phyloP scores from a whole-genome alignment of 2,888 invertebrate genomes.

The Metopia argyrocephala region DNA sequence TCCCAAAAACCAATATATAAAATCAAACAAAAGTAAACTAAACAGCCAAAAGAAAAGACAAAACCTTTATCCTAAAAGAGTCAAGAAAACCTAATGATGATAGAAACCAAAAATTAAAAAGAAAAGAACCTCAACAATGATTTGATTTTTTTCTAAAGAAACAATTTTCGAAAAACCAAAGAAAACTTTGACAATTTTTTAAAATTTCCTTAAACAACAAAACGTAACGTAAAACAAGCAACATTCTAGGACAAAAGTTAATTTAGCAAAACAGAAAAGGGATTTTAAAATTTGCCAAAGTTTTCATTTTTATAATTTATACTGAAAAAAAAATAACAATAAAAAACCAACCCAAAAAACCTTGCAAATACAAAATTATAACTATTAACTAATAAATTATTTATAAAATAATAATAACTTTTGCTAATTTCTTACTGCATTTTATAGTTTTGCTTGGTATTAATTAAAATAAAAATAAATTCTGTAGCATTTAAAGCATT shows the following conservation, averaged over 20 bases:
- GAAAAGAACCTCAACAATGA: constrained; percentile 68
- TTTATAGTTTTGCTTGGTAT: constrained; percentile 56
- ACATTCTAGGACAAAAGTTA: not conserved
- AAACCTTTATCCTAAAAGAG: constrained; percentile 19
- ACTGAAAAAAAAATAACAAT: constrained; percentile 1
- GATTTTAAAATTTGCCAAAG: constrained; percentile 74
- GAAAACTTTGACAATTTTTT: constrained; percentile 74
- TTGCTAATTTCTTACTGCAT: constrained; percentile 52
- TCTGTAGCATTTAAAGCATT: not conserved
- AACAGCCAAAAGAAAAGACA: constrained; percentile 41
- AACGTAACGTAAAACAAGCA: not conserved
- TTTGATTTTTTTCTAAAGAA: constrained; percentile 77
- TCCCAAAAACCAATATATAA: constrained; percentile 38
- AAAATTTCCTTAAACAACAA: constrained; percentile 66
- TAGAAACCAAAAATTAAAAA: constrained; percentile 23
- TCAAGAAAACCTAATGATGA: constrained; percentile 18
- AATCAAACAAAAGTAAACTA: constrained; percentile 36
- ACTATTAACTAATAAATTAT: constrained; percentile 13
- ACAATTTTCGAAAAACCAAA: constrained; percentile 67
- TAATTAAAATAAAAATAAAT: not conserved
- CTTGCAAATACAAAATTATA: constrained; percentile 46
- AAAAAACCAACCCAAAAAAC: constrained; percentile 38
- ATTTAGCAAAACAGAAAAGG: constrained; percentile 21
- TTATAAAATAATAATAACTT: not conserved
- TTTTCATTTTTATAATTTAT: constrained; percentile 59